Conservation (phyloP, 2,888 invertebrate genomes). For the Polyommatus iphigenia region DNA sequence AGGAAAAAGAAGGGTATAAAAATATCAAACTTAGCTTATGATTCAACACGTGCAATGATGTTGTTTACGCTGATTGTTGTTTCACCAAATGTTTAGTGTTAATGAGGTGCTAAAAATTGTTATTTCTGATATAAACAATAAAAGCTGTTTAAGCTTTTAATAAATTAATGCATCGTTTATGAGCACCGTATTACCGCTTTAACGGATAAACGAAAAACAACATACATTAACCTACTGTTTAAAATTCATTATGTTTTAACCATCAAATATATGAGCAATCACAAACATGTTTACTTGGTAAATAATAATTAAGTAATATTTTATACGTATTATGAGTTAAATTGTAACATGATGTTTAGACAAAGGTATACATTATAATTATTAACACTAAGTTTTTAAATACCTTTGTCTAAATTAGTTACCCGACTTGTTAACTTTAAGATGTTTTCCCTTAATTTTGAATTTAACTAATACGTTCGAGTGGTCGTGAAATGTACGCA, state of each 20-base stretch:
- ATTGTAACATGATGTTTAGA: too few species aligned
- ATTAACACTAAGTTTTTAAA: too few species aligned
- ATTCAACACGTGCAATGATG: too few species aligned
- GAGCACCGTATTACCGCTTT: background rate
- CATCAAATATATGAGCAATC: background rate
- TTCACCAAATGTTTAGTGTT: background rate
- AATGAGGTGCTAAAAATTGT: background rate
- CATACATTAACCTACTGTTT: slow-evolving; percentile 6
- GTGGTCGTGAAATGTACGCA: background rate
- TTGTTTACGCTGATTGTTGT: background rate
- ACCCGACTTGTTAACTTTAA: too few species aligned
- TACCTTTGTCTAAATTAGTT: too few species aligned
- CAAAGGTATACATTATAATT: too few species aligned
- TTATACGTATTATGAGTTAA: too few species aligned
- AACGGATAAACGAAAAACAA: slow-evolving; percentile 15
- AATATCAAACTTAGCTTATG: too few species aligned
- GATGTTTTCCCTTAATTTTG: too few species aligned
- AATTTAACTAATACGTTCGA: too few species aligned
- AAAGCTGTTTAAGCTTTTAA: background rate
- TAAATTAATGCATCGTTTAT: slow-evolving; percentile 11
- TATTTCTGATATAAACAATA: background rate
- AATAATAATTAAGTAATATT: too few species aligned
- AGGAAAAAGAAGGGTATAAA: too few species aligned
- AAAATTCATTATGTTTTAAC: background rate
- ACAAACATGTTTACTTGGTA: background rate